Evolutionary conservation across 2,888 invertebrate genomes (phyloP).

Genomic region (Amblyteles armatorius): DNA sequence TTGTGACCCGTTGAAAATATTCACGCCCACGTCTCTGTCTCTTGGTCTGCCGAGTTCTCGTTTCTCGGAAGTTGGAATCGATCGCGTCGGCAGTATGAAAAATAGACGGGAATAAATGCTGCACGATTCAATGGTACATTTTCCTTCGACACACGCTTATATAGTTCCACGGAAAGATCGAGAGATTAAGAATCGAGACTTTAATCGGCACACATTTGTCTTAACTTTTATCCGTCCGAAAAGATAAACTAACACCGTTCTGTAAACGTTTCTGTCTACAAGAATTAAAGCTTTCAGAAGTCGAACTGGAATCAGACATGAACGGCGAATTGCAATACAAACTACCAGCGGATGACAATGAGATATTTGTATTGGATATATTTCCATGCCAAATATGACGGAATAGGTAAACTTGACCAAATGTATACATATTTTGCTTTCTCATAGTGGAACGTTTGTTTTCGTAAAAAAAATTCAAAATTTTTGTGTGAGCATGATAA

Average conservation of each 20-base stretch:
- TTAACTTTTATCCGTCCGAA: background rate
- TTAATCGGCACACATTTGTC: background rate
- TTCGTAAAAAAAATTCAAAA: too few relatives aligned
- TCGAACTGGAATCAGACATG: background rate
- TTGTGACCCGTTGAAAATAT: constrained; percentile 49
- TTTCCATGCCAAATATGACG: too few relatives aligned
- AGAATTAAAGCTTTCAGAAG: background rate
- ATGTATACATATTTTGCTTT: too few relatives aligned
- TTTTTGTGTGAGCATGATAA: too few relatives aligned
- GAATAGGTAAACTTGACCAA: too few relatives aligned
- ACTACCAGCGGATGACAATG: too few relatives aligned
- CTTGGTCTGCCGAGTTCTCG: constrained; percentile 31
- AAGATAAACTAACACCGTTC: background rate
- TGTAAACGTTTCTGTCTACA: background rate
- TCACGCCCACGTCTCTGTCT: constrained; percentile 47
- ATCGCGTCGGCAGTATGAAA: constrained; percentile 26
- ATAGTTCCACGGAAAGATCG: background rate
- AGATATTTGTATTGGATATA: too few relatives aligned
- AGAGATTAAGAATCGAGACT: background rate
- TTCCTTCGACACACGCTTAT: background rate
- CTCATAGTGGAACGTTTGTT: too few relatives aligned
- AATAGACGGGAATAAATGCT: constrained; percentile 13
- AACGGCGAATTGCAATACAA: too few relatives aligned
- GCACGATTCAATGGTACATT: constrained; percentile 31
- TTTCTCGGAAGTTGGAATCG: constrained; percentile 44